phyloP scores from a whole-genome alignment of 2,888 invertebrate genomes.

The Zonitis immaculata region DNA sequence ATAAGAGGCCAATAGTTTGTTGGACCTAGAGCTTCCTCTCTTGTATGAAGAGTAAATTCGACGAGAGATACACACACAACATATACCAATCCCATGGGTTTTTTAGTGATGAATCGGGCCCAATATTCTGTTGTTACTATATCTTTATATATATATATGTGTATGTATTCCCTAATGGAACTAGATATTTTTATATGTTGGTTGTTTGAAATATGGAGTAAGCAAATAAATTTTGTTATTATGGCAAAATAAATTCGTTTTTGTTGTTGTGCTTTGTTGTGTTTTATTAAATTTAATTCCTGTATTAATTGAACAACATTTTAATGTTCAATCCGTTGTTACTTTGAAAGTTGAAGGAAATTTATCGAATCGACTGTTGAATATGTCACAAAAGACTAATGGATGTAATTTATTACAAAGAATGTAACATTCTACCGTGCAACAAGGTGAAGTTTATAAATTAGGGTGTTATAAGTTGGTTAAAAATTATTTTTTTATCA shows the following conservation, averaged over 20 bases:
- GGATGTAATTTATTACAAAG: conserved; percentile 18
- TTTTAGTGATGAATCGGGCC: conserved; percentile 34
- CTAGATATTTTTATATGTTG: conserved; percentile 33
- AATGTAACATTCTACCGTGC: conserved; percentile 16
- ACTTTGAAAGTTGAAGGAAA: conserved; percentile 14
- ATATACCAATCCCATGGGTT: conserved; percentile 29
- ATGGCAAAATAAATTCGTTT: neutral
- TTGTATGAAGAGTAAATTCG: conserved; percentile 16
- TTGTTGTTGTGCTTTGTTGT: neutral
- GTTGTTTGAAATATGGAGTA: conserved; percentile 24
- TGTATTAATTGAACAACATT: conserved; percentile 13
- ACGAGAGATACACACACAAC: conserved; percentile 23
- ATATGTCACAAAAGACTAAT: conserved; percentile 22
- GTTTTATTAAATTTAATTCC: too few relatives aligned
- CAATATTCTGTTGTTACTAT: conserved; percentile 36
- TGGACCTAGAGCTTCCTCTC: too few relatives aligned
- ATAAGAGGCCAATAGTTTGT: too few relatives aligned
- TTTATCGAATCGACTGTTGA: conserved; percentile 19
- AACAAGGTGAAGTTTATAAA: conserved; percentile 16
- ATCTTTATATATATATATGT: neutral
- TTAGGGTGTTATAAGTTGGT: conserved; percentile 12
- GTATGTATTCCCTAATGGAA: conserved; percentile 31
- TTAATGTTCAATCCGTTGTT: conserved; percentile 18
- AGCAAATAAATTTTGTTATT: conserved; percentile 20
- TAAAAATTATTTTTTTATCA: neutral